Evolutionary conservation across 2,797 vertebrate species (phyloP).

Genomic region (Pygocentrus nattereri): DNA sequence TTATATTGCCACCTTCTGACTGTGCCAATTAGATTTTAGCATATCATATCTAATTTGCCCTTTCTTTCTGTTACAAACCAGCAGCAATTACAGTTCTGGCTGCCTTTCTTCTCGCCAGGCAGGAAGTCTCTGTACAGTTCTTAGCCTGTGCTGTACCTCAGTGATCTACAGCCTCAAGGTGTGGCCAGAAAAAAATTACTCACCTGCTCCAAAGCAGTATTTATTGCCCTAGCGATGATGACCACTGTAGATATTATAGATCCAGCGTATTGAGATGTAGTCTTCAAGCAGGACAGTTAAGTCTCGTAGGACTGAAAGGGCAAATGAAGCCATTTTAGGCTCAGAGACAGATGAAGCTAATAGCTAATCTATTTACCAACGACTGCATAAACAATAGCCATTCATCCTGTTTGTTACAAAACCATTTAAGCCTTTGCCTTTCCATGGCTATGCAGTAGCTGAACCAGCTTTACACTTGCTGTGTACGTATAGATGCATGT

Average conservation of each 20-base stretch:
- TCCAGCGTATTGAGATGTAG: slow-evolving; percentile 22
- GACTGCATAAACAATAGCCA: slow-evolving; percentile 36
- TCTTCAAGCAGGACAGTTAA: slow-evolving; percentile 14
- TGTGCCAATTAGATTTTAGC: slow-evolving; percentile 52
- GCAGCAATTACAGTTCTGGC: slow-evolving; percentile 10
- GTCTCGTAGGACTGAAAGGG: slow-evolving; percentile 26
- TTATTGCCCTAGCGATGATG: slow-evolving; percentile 11
- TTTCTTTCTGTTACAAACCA: slow-evolving; percentile 10
- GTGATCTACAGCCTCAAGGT: slow-evolving; percentile 35
- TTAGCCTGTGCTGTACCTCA: slow-evolving; percentile 19
- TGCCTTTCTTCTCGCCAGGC: neutral
- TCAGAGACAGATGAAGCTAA: slow-evolving; percentile 22
- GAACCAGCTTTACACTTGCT: neutral
- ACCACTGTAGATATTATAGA: slow-evolving; percentile 7
- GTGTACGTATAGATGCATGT: neutral
- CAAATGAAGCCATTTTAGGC: slow-evolving; percentile 26
- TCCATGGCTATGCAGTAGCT: neutral
- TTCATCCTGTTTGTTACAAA: slow-evolving; percentile 34
- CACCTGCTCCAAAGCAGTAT: slow-evolving; percentile 18
- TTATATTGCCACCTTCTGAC: slow-evolving; percentile 53
- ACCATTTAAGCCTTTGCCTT: neutral
- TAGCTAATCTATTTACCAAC: slow-evolving; percentile 44
- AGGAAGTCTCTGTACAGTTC: slow-evolving; percentile 29
- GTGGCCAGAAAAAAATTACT: slow-evolving; percentile 29
- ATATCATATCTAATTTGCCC: slow-evolving; percentile 42